These are phyloP conservation scores for Cheiracanthium punctorium DNA, from an alignment of 2,888 invertebrate genomes.

Conservation along the genomic window DNA sequence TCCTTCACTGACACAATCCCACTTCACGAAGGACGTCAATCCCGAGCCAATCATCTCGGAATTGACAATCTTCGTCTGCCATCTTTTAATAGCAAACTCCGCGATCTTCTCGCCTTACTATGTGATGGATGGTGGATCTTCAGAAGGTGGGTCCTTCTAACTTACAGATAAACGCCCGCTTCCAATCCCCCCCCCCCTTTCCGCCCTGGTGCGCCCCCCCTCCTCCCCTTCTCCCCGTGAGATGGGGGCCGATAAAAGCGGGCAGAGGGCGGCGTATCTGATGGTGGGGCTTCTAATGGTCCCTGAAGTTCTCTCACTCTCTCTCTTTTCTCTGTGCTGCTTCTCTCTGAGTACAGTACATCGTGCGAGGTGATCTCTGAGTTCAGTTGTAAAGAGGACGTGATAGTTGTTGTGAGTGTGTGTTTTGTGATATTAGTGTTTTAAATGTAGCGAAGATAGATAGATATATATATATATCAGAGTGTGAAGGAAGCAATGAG, in stretches of 20 bases:
- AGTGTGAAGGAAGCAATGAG: no score
- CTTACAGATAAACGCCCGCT: not conserved
- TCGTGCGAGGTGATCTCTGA: conserved; percentile 47
- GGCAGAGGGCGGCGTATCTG: conserved; percentile 30
- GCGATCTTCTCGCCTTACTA: not conserved
- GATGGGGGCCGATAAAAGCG: no score
- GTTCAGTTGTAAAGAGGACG: no score
- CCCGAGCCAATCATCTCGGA: not conserved
- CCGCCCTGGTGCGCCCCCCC: no score
- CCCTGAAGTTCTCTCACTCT: conserved; percentile 37
- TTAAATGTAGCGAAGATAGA: no score
- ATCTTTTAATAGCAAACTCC: not conserved
- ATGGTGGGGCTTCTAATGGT: conserved; percentile 53
- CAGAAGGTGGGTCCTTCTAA: conserved; percentile 4
- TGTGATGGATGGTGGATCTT: not conserved
- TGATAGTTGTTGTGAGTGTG: no score
- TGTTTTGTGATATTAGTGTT: no score
- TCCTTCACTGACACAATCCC: no score
- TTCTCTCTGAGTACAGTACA: no score
- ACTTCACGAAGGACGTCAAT: no score
- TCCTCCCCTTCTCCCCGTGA: no score
- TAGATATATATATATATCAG: no score
- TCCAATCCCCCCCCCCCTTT: not conserved
- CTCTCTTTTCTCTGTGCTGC: conserved; percentile 26
- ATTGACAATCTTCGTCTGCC: not conserved